phyloP scores from a whole-genome alignment of 2,888 invertebrate genomes.

The Drosophila koepferae region DNA sequence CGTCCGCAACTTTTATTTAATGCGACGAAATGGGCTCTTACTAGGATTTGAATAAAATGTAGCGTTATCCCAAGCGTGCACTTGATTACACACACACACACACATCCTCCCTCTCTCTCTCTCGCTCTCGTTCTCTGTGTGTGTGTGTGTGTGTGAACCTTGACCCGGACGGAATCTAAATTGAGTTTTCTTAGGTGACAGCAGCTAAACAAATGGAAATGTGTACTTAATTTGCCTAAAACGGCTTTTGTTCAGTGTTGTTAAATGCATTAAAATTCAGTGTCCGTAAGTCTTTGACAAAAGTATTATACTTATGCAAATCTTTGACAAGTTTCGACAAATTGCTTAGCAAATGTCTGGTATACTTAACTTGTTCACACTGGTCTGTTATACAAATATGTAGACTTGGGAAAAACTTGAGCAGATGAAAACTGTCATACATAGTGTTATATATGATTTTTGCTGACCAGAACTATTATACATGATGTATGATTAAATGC shows the following conservation, averaged over 20 bases:
- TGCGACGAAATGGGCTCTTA: conserved; percentile 75
- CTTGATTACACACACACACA: conserved; percentile 42
- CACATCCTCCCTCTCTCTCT: conserved; percentile 6
- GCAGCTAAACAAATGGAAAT: conserved; percentile 34
- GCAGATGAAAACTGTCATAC: too few relatives aligned
- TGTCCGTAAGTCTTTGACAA: background rate
- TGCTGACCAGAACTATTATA: too few relatives aligned
- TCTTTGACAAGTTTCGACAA: conserved; percentile 3
- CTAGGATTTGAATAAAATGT: conserved; percentile 76
- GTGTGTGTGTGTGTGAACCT: conserved; percentile 24
- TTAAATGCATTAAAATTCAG: conserved; percentile 24
- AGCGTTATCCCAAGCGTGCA: conserved; percentile 46
- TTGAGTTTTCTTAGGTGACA: conserved; percentile 61
- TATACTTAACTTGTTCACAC: background rate
- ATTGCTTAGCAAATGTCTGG: background rate
- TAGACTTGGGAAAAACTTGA: background rate
- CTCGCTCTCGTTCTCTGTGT: background rate
- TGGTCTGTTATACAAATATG: background rate
- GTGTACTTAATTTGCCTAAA: conserved; percentile 34
- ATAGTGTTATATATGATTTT: background rate
- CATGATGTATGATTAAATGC: too few relatives aligned
- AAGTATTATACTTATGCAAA: conserved; percentile 22
- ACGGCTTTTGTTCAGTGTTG: conserved; percentile 28
- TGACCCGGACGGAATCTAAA: conserved; percentile 61
- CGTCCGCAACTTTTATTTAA: conserved; percentile 70